Evolutionary conservation across 1,140 invertebrate genomes (phyloP), one percentile per base, ranked within the genome.

Genomic region (Euschistus heros): DNA sequence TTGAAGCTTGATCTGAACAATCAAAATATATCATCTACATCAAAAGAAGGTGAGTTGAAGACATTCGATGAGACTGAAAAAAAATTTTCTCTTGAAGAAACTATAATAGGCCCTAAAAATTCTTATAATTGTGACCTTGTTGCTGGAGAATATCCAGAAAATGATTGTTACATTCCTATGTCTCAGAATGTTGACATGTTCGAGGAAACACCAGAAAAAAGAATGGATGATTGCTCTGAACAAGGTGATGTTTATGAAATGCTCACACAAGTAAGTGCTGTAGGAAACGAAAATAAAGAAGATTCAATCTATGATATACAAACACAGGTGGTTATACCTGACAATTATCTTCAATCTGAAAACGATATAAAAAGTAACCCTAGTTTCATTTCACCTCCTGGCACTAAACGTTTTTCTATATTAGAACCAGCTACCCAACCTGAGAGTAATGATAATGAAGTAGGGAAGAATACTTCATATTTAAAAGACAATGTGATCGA

Each of bases 171-270:
- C 4, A 22, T 57, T 26, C 54, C 54, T 24, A 24, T 15, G 18
- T 57, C 54, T 10, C 54, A 57, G 15, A 57, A 57, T 14, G 26
- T 57, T 22, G 54, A 57, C 26, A 24, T 57, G 54, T 57, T 57
- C 26, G 54, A 57, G 24, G 24, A 20, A 57, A 24, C 24, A 7
- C 24, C 20, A 24, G 54, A 57, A 24, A 57, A 57, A 57, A 22
- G 6, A 37, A 10, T 37, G 33, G 33, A 10, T 37, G 33, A 37
- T 10, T 1, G 33, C 13, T 1, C 33, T 37, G 33, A 37, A 37
- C 33, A 37, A 37, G 33, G 13, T 37, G 33, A 37, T 37, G 33
- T 37, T 10, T 37, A 37, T 37, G 33, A 37, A 37, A 37, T 37
- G 33, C 33, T 37, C 13, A 37, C 33, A 10, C 33, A 37, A 37